Conservation (phyloP, 2,113 vertebrate species). For the Odontophorus gujanensis region DNA sequence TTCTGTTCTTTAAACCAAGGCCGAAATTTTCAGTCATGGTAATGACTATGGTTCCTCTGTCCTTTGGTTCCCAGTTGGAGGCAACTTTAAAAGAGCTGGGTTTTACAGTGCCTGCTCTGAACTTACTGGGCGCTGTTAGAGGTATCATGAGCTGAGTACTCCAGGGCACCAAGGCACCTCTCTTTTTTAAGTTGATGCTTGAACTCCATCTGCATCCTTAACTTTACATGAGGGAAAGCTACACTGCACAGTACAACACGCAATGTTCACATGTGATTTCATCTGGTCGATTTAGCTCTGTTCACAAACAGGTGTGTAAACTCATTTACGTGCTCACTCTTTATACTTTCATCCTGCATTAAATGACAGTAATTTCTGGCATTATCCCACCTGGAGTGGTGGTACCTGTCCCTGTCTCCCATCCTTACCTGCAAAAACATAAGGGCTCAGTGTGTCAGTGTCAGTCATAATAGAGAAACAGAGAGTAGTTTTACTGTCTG, state of each 20-base stretch:
- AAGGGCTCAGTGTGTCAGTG: background rate
- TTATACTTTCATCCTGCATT: background rate
- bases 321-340: background rate
- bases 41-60: background rate
- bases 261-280: background rate
- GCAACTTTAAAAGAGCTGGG: background rate
- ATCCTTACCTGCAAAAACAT: background rate
- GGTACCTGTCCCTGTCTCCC: background rate
- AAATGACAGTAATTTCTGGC: background rate
- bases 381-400: background rate
- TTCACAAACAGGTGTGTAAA: background rate
- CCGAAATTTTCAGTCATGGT: background rate
- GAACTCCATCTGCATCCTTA: background rate
- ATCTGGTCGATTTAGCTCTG: background rate
- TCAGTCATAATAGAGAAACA: background rate
- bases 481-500: background rate
- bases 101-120: constrained; percentile 7
- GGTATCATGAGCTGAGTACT: background rate
- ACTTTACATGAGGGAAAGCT: background rate
- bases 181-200: background rate
- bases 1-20: background rate
- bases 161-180: background rate
- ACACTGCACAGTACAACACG: background rate
- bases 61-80: constrained; percentile 4
- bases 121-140: background rate